Conservation (phyloP, 1,140 invertebrate genomes). For the Oncopeltus fasciatus region DNA sequence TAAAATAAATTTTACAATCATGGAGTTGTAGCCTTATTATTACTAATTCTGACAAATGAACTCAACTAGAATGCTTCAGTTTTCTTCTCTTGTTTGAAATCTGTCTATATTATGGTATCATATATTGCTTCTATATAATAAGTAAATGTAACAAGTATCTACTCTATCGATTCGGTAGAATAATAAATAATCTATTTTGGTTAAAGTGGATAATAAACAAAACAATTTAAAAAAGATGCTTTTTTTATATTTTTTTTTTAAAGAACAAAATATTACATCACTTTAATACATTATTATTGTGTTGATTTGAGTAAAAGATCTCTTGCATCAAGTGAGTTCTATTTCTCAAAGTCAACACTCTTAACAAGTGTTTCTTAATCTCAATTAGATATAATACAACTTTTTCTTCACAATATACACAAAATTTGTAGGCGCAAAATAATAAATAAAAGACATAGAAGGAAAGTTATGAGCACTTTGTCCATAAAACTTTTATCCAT, state of each 20-base stretch:
- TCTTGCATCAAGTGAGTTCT: background rate
- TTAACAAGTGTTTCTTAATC: background rate
- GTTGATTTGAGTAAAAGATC: background rate
- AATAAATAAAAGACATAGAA: background rate
- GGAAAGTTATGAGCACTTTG: background rate
- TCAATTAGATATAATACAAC: background rate
- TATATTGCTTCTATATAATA: too few species aligned
- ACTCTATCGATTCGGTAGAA: too few species aligned
- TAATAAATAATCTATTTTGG: too few species aligned
- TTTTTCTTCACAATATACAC: background rate
- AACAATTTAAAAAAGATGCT: too few species aligned
- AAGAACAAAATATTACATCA: background rate
- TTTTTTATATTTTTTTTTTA: background rate
- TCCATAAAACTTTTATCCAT: background rate
- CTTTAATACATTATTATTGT: background rate
- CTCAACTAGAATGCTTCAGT: too few species aligned
- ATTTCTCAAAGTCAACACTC: background rate
- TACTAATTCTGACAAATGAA: too few species aligned
- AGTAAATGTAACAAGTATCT: too few species aligned
- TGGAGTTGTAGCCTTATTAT: too few species aligned
- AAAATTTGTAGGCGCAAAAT: background rate
- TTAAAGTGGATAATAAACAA: too few species aligned
- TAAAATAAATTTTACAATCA: too few species aligned
- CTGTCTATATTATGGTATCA: too few species aligned
- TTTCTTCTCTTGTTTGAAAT: too few species aligned